Base-by-base conservation (phyloP, 2,113 vertebrate genomes). In the Sakesphorus luctuosus region DNA sequence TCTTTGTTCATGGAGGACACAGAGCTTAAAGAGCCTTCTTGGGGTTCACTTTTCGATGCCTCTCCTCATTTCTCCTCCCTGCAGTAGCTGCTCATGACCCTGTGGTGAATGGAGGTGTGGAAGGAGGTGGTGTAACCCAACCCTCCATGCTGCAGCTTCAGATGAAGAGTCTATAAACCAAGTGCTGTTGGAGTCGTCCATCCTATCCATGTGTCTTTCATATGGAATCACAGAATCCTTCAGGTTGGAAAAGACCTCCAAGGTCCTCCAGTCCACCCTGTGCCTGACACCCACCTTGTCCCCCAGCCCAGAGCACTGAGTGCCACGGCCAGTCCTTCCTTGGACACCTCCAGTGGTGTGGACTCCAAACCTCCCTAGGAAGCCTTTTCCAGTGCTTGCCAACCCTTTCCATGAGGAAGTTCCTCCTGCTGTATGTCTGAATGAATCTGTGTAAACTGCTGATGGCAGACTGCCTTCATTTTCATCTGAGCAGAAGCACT, bases 41-140 rank as follows among this genome's bases (percentile, higher is more conserved):
- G 74, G 46, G 18, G 21, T 16, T 65, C 6, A 40, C 12, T 12
- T 14, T 76, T 38, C n/a, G 35, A 6, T 0, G 1, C 3, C 11
- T 66, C 40, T 47, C 25, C 43, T 59, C 16, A 3, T 21, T 79
- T 58, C 36, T 33, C 10, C 7, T 47, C 18, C n/a, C 62, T 3
- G 5, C 1, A 0, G 21, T 40, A 29, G 25, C 8, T 35, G 12
- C 0, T 2, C 25, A 16, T 20, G 43, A 5, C 38, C 2, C 0
- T 10, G 9, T 7, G 36, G 40, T 25, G 23, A 21, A 31, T 67
- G 50, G 4, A 29, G 21, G 25, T 18, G 43, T n/a, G 43, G 58
- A 47, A 47, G 35, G 43, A 59, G 26, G 9, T 1, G 10, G 9
- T 2, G 14, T 38, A 59, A 52, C 43, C 23, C 77, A 63, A 4